Percentiles rank a stretch among this genome's conserved stretches.
phyloP scores from a whole-genome alignment of 2,888 invertebrate genomes.

The Cryptophagus acutangulus region DNA sequence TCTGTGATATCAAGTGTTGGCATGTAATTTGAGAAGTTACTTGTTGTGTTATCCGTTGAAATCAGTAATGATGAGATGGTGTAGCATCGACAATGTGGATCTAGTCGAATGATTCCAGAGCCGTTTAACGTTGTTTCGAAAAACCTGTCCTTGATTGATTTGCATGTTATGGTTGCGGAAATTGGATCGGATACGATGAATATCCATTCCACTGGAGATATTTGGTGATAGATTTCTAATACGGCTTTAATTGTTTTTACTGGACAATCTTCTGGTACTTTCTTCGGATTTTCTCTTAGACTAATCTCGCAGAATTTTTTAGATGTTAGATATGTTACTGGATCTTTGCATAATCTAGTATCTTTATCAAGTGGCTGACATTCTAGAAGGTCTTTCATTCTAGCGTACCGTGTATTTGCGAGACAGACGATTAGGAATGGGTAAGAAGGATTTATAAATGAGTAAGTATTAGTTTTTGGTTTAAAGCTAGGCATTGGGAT shows the following conservation, averaged over 20 bases:
- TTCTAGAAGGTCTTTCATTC: no score
- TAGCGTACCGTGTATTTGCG: no score
- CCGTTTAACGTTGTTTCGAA: not conserved
- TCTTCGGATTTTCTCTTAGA: not conserved
- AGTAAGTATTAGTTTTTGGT: no score
- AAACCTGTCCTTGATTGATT: not conserved
- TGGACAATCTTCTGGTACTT: slow-evolving; percentile 16
- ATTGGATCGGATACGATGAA: slow-evolving; percentile 5
- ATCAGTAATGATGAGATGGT: not conserved
- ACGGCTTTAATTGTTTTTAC: slow-evolving; percentile 13
- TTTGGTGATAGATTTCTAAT: slow-evolving; percentile 12
- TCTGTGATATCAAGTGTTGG: slow-evolving; percentile 4
- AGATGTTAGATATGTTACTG: no score
- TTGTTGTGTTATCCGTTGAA: not conserved
- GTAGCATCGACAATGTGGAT: not conserved
- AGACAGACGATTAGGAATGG: no score
- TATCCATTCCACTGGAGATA: slow-evolving; percentile 10
- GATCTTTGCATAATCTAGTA: no score
- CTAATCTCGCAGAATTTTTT: not conserved
- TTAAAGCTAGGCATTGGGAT: no score
- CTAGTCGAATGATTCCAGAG: not conserved
- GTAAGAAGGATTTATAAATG: no score
- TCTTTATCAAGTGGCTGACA: no score
- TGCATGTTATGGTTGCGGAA: slow-evolving; percentile 6
- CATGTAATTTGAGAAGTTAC: slow-evolving; percentile 3